Evolutionary conservation across 1,140 invertebrate species (phyloP).

Genomic region (Solenopsis fugax): DNA sequence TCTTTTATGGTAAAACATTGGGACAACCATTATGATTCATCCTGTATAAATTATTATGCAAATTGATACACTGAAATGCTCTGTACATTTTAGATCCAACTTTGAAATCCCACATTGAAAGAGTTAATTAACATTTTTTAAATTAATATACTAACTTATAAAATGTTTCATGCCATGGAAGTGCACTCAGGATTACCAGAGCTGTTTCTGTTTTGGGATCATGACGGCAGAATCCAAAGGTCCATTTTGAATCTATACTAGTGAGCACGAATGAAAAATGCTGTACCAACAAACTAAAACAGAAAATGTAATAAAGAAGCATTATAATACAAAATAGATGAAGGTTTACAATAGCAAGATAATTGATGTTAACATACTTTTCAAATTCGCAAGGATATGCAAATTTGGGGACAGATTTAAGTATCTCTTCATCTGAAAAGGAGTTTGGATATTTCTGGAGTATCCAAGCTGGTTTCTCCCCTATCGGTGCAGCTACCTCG

Average conservation of each 20-base stretch:
- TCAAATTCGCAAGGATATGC: conserved; percentile 94
- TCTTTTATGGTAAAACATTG: too few relatives aligned
- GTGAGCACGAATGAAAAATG: conserved; percentile 98
- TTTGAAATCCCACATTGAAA: too few relatives aligned
- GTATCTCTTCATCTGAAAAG: conserved; percentile 92
- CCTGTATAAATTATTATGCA: too few relatives aligned
- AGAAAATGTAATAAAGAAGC: conserved; percentile 42
- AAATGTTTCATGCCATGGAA: conserved; percentile 98
- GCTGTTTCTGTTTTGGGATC: conserved; percentile 93
- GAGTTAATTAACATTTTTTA: background rate
- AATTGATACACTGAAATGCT: too few relatives aligned
- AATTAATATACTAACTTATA: conserved; percentile 90
- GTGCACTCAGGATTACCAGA: conserved; percentile 93
- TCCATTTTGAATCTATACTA: conserved; percentile 97
- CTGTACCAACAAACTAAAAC: conserved; percentile 90
- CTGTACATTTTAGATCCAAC: too few relatives aligned
- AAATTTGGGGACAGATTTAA: conserved; percentile 94
- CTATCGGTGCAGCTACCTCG: conserved; percentile 91
- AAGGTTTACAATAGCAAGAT: conserved; percentile 20
- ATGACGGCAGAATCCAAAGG: conserved; percentile 97
- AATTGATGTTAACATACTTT: conserved; percentile 88
- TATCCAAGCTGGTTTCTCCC: conserved; percentile 90
- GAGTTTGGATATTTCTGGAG: conserved; percentile 92
- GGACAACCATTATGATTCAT: too few relatives aligned
- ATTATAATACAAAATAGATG: conserved; percentile 14